Conservation (phyloP, 2,888 invertebrate species). For the Anthrax anthrax region DNA sequence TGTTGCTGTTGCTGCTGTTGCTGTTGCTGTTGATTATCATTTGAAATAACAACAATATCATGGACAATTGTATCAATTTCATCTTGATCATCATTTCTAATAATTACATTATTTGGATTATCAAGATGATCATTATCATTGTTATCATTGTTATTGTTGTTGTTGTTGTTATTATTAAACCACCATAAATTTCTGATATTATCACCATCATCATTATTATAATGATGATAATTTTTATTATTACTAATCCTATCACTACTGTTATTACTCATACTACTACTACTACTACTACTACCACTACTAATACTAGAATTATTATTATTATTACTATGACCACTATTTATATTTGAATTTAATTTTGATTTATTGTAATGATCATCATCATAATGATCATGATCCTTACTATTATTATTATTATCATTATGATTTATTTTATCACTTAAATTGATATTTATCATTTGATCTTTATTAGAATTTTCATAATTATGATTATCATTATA, state of each 20-base stretch:
- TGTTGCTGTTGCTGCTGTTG: slow-evolving; percentile 4
- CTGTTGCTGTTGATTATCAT: slow-evolving; percentile 5
- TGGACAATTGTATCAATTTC: not conserved
- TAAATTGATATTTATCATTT: not conserved
- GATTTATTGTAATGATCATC: not conserved
- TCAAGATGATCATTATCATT: not conserved
- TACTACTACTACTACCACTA: not conserved
- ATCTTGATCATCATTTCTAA: not conserved
- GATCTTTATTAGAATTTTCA: not conserved
- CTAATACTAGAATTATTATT: not conserved
- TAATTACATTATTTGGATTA: not conserved
- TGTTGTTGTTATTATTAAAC: too few relatives aligned
- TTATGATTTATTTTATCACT: not conserved
- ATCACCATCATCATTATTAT: not conserved
- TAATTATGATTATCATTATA: not conserved
- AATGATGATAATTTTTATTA: not conserved
- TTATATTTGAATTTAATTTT: not conserved
- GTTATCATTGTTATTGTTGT: not conserved
- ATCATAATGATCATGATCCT: not conserved
- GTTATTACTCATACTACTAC: too few relatives aligned
- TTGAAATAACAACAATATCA: slow-evolving; percentile 4
- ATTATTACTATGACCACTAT: not conserved
- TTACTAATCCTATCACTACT: not conserved
- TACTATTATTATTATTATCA: slow-evolving; percentile 1
- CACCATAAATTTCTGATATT: too few relatives aligned